Base-by-base conservation (phyloP, 2,113 vertebrate species). In the Athene noctua region DNA sequence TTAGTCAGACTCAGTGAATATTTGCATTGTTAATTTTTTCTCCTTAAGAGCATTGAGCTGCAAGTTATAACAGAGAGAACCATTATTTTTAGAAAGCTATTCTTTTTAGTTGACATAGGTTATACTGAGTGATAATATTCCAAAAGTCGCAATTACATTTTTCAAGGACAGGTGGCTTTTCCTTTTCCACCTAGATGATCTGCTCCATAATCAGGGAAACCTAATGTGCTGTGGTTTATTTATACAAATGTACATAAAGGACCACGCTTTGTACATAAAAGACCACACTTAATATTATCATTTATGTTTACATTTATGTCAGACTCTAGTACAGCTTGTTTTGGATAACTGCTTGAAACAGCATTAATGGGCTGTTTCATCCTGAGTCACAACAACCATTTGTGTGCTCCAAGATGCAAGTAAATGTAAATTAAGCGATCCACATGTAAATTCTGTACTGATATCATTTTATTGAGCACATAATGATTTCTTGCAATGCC, bases 301-400 rank as follows among this genome's bases (percentile, higher is more conserved):
- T 67, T 67, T 93, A 44, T 92, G 52, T 93, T 96, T 97, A 54
- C 66, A 67, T 95, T 95, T 88, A 86, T 88, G 90, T 94, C 32
- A 80, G 86, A n/a, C 67, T 92, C 36, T 80, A 91, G 44, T 79
- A 86, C 90, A 85, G 58, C 88, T 94, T 15, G 5, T 91, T 95
- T 83, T 96, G 70, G 68, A 51, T 91, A 67, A 74, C 47, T 89
- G 57, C 91, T 92, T 70, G 79, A 89, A 92, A 90, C n/a, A 67
- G 7, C 66, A 59, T 93, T 91, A 90, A 82, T 92, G 52, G 42
- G 11, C 73, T 93, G 34, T 49, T 96, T 77, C 63, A 44, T 73
- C n/a, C 49, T 84, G 42, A 80, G 66, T 94, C 86, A 88, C 75
- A 90, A 29, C 88, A 96, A 82, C 42, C 40, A 88, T 89, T 94